Base-by-base conservation (phyloP, 2,113 vertebrate genomes). In the Lepisosteus osseus region DNA sequence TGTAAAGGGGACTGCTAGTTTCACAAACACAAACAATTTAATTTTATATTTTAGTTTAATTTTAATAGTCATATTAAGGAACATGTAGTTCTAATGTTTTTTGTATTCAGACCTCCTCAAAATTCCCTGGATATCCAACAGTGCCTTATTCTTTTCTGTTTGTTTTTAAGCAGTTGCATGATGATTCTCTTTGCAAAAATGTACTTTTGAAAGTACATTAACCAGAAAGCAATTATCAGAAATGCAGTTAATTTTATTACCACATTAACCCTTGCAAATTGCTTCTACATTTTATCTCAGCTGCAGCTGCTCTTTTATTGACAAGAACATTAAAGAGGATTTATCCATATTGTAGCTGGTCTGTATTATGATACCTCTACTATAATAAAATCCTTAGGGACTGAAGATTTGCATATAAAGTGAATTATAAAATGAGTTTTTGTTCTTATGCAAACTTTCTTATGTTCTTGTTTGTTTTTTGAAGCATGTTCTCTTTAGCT, bases 171-270 rank as follows among this genome's bases (percentile, higher is more conserved):
- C 47, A 51, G 47, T 51, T 5, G 47, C 47, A 51, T 51, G 47
- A 51, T 2, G 1, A 51, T 5, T 51, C 9, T 29, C 82, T 76
- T 81, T 82, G 85, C 68, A 29, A 29, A 29, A 29, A 29, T 29
- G 29, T 29, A 29, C 87, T 89, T 87, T 90, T 85, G 85, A 88
- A 86, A 89, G 85, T 86, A 90, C 88, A 89, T 92, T 91, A 91
- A 87, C 82, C 85, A 89, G 88, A 87, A 91, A 90, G 89, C 88
- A 88, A 90, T 92, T 91, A 89, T 88, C 83, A 83, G 83, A 85
- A 86, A 86, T 87, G 87, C 84, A 85, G 90, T 89, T 91, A 88
- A 88, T 90, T 91, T 87, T 88, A 89, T 90, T 90, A 90, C 88
- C 88, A 84, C 87, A 86, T 86, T 83, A 87, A 86, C 88, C 89